These are phyloP conservation scores for Sceliomorpha sp. DNA, from an alignment of 2,888 invertebrate species.

Conservation along the genomic window DNA sequence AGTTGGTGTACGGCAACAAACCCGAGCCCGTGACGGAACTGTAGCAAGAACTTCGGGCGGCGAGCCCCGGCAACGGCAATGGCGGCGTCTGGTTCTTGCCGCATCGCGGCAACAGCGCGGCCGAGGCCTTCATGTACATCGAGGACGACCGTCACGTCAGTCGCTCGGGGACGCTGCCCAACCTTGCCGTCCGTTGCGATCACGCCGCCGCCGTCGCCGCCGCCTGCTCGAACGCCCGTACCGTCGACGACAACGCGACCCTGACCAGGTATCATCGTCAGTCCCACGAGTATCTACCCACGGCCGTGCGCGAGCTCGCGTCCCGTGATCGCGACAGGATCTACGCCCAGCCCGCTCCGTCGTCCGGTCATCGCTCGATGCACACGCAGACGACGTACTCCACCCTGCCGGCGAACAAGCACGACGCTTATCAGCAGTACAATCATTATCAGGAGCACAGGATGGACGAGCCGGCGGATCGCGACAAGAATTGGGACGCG, in stretches of 20 bases:
- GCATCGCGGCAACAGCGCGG: slow-evolving; percentile 84
- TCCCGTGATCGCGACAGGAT: slow-evolving; percentile 27
- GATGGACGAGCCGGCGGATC: slow-evolving; percentile 17
- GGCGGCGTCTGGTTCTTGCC: slow-evolving; percentile 88
- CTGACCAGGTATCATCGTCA: slow-evolving; percentile 20
- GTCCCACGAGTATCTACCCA: slow-evolving; percentile 39
- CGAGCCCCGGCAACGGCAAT: slow-evolving; percentile 83
- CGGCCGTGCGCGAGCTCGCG: slow-evolving; percentile 7
- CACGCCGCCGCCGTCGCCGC: slow-evolving; percentile 32
- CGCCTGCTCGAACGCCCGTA: slow-evolving; percentile 45
- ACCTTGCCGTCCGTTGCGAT: slow-evolving; percentile 57
- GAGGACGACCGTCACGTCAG: slow-evolving; percentile 84
- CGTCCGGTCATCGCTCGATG: slow-evolving; percentile 39
- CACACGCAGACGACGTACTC: slow-evolving; percentile 67
- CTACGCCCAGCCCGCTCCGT: slow-evolving; percentile 38
- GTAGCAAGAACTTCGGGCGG: slow-evolving; percentile 98
- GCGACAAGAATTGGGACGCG: slow-evolving; percentile 42
- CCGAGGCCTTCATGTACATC: slow-evolving; percentile 89
- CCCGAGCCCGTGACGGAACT: slow-evolving; percentile 95
- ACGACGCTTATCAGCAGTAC: slow-evolving; percentile 69
- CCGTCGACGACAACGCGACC: slow-evolving; percentile 26
- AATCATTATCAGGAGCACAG: slow-evolving; percentile 71
- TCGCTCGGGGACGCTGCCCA: slow-evolving; percentile 78
- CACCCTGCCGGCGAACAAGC: slow-evolving; percentile 74
- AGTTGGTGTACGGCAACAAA: slow-evolving; percentile 80